Percentiles rank a stretch among this genome's conserved stretches.
Conservation (phyloP, 2,888 invertebrate genomes). For the Norana najaformis region DNA sequence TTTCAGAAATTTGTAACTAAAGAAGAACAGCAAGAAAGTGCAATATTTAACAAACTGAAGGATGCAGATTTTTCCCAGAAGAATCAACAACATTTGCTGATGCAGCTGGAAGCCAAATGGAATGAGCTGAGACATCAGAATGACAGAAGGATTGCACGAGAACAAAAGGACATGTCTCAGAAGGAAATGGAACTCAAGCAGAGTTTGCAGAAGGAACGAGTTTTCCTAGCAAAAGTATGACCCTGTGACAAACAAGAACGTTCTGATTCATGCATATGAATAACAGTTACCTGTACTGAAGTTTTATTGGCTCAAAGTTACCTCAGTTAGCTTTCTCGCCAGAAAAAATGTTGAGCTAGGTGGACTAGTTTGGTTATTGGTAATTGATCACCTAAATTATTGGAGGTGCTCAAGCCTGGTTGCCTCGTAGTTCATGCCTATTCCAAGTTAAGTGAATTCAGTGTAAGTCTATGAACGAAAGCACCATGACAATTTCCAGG, state of each 20-base stretch:
- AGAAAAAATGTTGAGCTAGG: not conserved
- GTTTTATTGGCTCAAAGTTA: not conserved
- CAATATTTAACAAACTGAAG: not conserved
- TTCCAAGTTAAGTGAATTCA: not conserved
- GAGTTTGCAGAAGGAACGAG: not conserved
- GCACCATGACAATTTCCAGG: not conserved
- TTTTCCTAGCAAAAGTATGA: conserved; percentile 13
- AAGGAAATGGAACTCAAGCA: not conserved
- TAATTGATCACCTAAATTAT: not conserved
- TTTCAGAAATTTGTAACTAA: not conserved
- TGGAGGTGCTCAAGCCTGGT: not conserved
- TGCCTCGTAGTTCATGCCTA: not conserved
- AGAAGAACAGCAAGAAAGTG: conserved; percentile 7
- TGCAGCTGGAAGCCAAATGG: not conserved
- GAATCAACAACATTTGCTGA: conserved; percentile 6
- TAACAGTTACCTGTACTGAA: not conserved
- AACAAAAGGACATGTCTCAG: not conserved
- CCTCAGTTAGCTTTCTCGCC: not conserved
- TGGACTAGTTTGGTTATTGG: not conserved
- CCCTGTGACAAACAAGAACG: not conserved
- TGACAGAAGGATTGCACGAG: not conserved
- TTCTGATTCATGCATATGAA: not conserved
- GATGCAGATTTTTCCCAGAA: not conserved
- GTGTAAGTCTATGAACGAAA: no score
- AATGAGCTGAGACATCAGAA: conserved; percentile 5